These are phyloP conservation scores for Megaptera novaeangliae DNA, from an alignment of 2,113 vertebrate species.

Conservation along the genomic window DNA sequence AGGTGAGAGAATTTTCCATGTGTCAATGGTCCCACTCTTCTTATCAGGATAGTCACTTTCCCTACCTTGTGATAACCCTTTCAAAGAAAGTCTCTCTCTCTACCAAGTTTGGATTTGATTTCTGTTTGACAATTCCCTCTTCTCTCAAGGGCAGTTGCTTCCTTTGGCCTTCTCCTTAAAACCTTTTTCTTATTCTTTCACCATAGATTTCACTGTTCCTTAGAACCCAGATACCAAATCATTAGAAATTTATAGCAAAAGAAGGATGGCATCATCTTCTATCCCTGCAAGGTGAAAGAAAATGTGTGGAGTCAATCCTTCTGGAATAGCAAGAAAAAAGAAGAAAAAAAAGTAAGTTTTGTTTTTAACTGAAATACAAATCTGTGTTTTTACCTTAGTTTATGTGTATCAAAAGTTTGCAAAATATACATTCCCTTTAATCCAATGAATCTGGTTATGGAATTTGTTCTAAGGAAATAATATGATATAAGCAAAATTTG, in stretches of 20 bases:
- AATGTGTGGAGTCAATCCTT: not conserved
- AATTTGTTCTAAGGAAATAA: not conserved
- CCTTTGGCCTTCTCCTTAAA: not conserved
- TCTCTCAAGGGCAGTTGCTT: not conserved
- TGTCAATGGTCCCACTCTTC: accelerated
- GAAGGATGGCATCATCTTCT: not conserved
- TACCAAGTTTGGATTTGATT: not conserved
- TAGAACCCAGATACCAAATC: not conserved
- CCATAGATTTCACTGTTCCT: not conserved
- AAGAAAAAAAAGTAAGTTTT: not conserved
- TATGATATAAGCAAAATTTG: not conserved
- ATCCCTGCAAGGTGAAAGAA: not conserved
- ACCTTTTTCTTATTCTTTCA: not conserved
- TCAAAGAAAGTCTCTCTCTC: not conserved
- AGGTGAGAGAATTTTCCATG: not conserved
- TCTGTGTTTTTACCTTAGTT: not conserved
- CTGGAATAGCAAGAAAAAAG: not conserved
- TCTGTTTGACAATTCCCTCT: not conserved
- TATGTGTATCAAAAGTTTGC: not conserved
- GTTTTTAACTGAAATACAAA: not conserved
- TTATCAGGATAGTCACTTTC: not conserved
- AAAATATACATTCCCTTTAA: not conserved
- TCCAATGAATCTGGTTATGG: not conserved
- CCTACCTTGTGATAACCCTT: not conserved
- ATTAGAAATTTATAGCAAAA: not conserved